Evolutionary conservation across 2,888 invertebrate genomes (phyloP), one percentile per base, ranked within the genome.

Genomic region (Leptopilina myrica): DNA sequence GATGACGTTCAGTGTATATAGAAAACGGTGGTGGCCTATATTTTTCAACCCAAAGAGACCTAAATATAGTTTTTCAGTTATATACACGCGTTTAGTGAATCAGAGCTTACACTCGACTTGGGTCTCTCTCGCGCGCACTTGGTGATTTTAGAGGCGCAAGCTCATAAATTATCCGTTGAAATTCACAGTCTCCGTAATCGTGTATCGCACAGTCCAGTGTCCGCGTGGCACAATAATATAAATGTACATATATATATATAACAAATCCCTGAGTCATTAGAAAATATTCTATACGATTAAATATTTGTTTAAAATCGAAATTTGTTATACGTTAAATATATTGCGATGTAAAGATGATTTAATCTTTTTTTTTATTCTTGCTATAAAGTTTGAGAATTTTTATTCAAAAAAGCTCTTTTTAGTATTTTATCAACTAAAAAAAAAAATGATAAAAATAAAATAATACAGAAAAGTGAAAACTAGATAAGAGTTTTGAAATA

Each of bases 11-110:
- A 43, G 87, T 87, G 86, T 85, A 83, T 43, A 33, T 33, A 33
- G 33, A 33, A 33, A 43, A 43, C 43, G 85, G 77, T 49, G 77
- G 6, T 91, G 91, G 89, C 91, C 91, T 91, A 91, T 33, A 33
- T 89, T 90, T 91, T 90, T 86, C 86, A 43, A 43, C 85, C 80
- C 49, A 49, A 81, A 76, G 77, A 77, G 79, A 64, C 83, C 88
- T 91, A 91, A 89, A 90, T 90, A 89, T 91, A 91, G 89, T 84
- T 79, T 79, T 84, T 81, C 8, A 5, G 43, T 43, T 43, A 43
- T 43, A 43, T 43, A 43, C 43, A 43, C 43, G 43, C 43, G 86
- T 78, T 85, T 84, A 83, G 85, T 90, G 90, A 90, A 89, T 90
- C 89, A 49, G 49, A 89, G 84, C 83, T 82, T 43, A 8, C 43